Evolutionary conservation across 2,888 invertebrate genomes (phyloP).

Genomic region (Coronaproctus castanopsis): DNA sequence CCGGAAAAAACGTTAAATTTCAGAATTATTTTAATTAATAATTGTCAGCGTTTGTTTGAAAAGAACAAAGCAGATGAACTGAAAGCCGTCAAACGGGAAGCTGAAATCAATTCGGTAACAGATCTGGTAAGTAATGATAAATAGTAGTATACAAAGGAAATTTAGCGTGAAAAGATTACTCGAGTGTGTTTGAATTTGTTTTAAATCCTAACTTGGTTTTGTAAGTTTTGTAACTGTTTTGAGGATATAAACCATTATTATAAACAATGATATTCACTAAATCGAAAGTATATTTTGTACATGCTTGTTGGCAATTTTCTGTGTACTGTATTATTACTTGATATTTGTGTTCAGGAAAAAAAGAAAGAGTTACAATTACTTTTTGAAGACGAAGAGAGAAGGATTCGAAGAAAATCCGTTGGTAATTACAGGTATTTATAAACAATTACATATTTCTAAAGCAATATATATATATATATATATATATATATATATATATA

Average conservation of each 20-base stretch:
- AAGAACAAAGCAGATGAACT: conserved; percentile 53
- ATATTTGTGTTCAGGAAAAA: conserved; percentile 31
- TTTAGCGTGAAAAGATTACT: background rate
- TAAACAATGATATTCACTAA: no score
- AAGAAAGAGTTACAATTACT: conserved; percentile 50
- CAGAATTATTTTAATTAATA: conserved; percentile 53
- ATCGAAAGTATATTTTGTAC: no score
- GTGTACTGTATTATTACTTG: background rate
- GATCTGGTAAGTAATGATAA: conserved; percentile 35
- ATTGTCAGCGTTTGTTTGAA: conserved; percentile 79
- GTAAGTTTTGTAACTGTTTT: no score
- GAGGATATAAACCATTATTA: background rate
- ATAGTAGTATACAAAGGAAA: no score
- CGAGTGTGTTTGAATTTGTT: no score
- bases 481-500: no score
- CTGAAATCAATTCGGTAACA: conserved; percentile 35
- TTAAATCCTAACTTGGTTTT: no score
- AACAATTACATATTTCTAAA: no score
- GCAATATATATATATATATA: no score
- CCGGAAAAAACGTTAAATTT: conserved; percentile 32
- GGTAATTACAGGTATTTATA: conserved; percentile 80
- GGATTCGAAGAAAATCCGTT: conserved; percentile 59
- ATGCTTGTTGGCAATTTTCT: no score
- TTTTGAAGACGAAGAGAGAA: conserved; percentile 55
- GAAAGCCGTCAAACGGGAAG: conserved; percentile 30